Conservation (phyloP, 2,888 invertebrate genomes). For the Opisthograptis luteolata region DNA sequence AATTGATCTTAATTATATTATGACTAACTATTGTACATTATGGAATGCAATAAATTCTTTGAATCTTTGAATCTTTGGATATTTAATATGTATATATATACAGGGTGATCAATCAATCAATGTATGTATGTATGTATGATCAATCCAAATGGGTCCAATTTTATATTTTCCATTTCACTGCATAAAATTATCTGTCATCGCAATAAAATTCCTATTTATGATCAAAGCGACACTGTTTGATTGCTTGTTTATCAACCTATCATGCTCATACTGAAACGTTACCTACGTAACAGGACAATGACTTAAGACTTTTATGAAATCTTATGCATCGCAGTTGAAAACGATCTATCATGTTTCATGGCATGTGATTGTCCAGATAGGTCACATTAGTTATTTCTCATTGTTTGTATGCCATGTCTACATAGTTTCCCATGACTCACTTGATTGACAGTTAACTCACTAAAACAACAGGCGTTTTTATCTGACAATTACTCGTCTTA, state of each 20-base stretch:
- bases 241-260: constrained; percentile 50
- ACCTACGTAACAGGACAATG: constrained; percentile 58
- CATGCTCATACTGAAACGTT: constrained; percentile 47
- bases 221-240: constrained; percentile 50
- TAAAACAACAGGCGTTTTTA: constrained; percentile 15
- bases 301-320: constrained; percentile 52
- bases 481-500: constrained; percentile 12
- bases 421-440: too few species aligned
- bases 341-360: constrained; percentile 24
- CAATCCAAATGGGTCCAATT: too few species aligned
- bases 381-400: constrained; percentile 1
- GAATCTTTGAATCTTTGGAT: too few species aligned
- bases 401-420: constrained; percentile 10
- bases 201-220: constrained; percentile 44
- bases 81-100: too few species aligned
- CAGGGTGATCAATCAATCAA: too few species aligned
- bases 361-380: constrained; percentile 2
- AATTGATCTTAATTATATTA: too few species aligned
- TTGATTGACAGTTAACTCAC: constrained; percentile 2
- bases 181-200: constrained; percentile 17
- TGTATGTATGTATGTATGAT: too few species aligned
- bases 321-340: constrained; percentile 23
- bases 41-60: too few species aligned
- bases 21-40: too few species aligned
- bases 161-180: neutral